Evolutionary conservation across 2,113 vertebrate genomes (phyloP), one percentile per base, ranked within the genome.

Genomic region (Noturus placidus): DNA sequence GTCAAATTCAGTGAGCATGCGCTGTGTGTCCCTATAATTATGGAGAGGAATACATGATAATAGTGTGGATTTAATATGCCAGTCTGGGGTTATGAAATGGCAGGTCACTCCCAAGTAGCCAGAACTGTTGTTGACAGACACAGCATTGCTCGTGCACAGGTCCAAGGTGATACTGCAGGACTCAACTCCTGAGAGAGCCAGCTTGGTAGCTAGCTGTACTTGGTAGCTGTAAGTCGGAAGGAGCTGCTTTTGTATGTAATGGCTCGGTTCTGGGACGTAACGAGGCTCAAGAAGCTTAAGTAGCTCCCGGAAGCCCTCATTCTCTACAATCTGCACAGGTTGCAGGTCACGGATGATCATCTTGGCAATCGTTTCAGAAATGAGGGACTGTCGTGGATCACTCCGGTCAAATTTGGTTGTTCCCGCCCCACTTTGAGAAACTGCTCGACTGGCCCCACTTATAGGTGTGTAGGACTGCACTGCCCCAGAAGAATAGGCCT

Each of bases 291-390:
- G 91, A 54, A 96, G 94, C 89, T 94, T 94, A 70, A 96, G 93
- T 52, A 96, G 88, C 83, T 95, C 95, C 85, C 94, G 91, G 91
- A 96, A 96, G 35, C 95, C 95, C 83, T 93, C 92, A 54, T 95
- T 94, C 89, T 95, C 95, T 86, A 95, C 94, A 2, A 95, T 93
- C 89, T 95, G 95, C 61, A 94, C 94, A 0, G 95, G 93, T 92
- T 96, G 95, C 81, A 96, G 92, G 84, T 96, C 95, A 7, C 90
- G 92, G 56, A 96, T 94, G 22, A 96, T 95, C 95, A 96, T 96
- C 92, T 96, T 96, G 13, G 94, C 92, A 57, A 96, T 94, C 14
- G 95, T 95, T 92, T 96, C 95, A 0, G 95, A 95, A 89, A 96
- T 95, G 30, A 96, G 91, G 79, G 94, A 93, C 92, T 96, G 95